Conservation (phyloP, 2,888 invertebrate species). For the Nomada fucata region DNA sequence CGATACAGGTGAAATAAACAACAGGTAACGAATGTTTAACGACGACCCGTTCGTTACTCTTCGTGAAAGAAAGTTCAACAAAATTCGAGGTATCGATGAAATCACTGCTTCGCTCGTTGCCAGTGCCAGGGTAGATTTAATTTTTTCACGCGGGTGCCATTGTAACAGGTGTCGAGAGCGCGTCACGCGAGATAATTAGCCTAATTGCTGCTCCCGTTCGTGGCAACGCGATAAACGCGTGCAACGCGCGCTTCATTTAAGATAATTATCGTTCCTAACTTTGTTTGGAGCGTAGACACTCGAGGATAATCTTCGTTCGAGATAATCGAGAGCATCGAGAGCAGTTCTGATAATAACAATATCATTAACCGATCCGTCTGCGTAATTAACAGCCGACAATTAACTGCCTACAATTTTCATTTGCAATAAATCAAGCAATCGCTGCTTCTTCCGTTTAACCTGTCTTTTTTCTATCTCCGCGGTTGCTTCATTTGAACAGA, state of each 20-base stretch:
- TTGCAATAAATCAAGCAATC: too few relatives aligned
- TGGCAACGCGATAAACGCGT: neutral
- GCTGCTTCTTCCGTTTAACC: too few relatives aligned
- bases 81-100: too few relatives aligned
- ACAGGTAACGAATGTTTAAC: too few relatives aligned
- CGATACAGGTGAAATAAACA: too few relatives aligned
- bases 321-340: constrained; percentile 5
- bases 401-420: too few relatives aligned
- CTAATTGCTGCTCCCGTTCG: constrained; percentile 11
- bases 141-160: neutral
- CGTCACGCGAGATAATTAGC: constrained; percentile 16
- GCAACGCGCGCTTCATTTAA: constrained; percentile 23
- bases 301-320: neutral
- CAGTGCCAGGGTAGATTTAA: neutral
- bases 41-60: too few relatives aligned
- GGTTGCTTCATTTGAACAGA: too few relatives aligned
- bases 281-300: neutral
- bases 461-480: too few relatives aligned
- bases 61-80: too few relatives aligned
- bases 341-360: constrained; percentile 18
- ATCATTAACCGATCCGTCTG: constrained; percentile 1
- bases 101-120: neutral
- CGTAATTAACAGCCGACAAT: too few relatives aligned
- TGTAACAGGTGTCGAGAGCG: constrained; percentile 7
- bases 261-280: constrained; percentile 11